Conservation (phyloP, 2,113 vertebrate species). For the Triplophysa rosa region DNA sequence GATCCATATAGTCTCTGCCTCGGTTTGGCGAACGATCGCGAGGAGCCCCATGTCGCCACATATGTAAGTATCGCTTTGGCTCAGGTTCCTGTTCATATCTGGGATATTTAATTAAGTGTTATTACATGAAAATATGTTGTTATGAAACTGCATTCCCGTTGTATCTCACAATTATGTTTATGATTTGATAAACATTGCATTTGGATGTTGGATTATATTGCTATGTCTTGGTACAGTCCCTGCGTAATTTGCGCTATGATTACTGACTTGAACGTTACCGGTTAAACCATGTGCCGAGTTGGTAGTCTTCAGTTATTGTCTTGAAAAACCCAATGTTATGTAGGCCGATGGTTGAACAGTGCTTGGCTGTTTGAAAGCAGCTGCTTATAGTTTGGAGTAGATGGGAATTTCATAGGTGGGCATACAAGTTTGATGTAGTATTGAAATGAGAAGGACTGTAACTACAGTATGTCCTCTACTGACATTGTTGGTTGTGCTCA, state of each 20-base stretch:
- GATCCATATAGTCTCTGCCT: neutral
- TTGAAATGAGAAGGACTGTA: neutral
- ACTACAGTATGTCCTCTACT: neutral
- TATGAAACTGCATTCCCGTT: neutral
- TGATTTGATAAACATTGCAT: neutral
- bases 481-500: neutral
- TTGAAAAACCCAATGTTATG: neutral
- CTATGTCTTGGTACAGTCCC: neutral
- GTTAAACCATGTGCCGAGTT: neutral
- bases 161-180: neutral
- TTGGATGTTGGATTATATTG: neutral
- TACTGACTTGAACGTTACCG: neutral
- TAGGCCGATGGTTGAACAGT: neutral
- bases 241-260: neutral
- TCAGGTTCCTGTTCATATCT: conserved; percentile 45
- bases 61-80: conserved; percentile 46
- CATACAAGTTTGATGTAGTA: conserved; percentile 23
- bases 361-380: neutral
- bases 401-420: neutral
- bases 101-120: neutral
- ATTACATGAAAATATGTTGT: neutral
- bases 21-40: conserved; percentile 9
- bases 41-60: conserved; percentile 30
- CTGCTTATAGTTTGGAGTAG: neutral
- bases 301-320: neutral